Base-by-base conservation (phyloP, 2,797 vertebrate genomes). In the Poeciliopsis infans region DNA sequence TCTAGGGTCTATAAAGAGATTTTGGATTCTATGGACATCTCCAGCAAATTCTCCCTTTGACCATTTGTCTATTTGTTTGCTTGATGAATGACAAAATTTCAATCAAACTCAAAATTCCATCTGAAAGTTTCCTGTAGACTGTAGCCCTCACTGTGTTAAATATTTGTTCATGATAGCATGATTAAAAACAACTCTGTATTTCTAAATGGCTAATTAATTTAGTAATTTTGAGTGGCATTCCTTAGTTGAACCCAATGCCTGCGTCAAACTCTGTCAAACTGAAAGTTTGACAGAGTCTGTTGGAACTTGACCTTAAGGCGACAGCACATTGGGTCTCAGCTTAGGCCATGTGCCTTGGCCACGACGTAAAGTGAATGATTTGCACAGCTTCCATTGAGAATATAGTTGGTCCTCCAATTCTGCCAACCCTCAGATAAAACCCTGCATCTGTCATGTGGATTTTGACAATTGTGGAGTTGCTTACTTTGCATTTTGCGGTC, bases 401-500 rank as follows among this genome's bases (percentile, higher is more conserved):
- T n/a, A 55, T 5, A 18, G 13, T 76, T 83, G 74, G 31, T 66
- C 49, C 87, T 69, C 75, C 13, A 11, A 13, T 25, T 83, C 10
- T 75, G 81, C 68, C 77, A 64, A 82, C 43, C 64, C 53, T 77
- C 16, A 68, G 31, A 74, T 70, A 68, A 84, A 83, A 83, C 72
- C 45, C 13, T n/a, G 41, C 5, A 11, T 84, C 74, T 74, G 28
- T 79, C 78, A 64, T 78, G 59, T 64, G 33, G 68, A 74, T 88
- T 89, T 79, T 82, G 88, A 91, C 82, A 66, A 75, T 74, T 78
- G 75, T 64, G 79, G 78, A 88, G 41, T 83, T 72, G 86, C 89
- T 89, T 90, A 82, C 83, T 88, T 81, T 74, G 86, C 84, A 82
- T 88, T 93, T 88, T 72, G 61, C 66, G 7, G 4, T 7, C 16